A percentile compares a stretch with the other conserved stretches of the same genome.
phyloP scores from a whole-genome alignment of 2,797 vertebrate species.

The Epinephelus coioides region DNA sequence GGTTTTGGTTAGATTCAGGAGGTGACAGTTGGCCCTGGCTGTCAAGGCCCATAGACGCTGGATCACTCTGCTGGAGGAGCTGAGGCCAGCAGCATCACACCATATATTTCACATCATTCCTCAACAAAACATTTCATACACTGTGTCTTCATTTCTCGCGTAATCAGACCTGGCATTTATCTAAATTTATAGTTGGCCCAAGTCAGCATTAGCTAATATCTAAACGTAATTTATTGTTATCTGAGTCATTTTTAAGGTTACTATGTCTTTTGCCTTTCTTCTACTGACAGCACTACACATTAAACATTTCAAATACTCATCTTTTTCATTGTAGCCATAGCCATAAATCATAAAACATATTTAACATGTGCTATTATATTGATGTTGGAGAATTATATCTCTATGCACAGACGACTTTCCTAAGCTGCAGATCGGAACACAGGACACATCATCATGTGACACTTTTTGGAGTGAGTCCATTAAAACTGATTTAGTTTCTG shows the following conservation, averaged over 20 bases:
- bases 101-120: conserved; percentile 5
- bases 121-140: neutral
- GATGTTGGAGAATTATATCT: neutral
- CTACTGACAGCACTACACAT: neutral
- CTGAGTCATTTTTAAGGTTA: neutral
- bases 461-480: neutral
- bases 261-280: neutral
- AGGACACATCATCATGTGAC: neutral
- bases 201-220: neutral
- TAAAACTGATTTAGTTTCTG: neutral
- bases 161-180: neutral
- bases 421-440: neutral
- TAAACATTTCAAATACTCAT: neutral
- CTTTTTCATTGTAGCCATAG: neutral
- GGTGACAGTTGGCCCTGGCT: conserved; percentile 21
- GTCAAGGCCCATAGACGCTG: conserved; percentile 12
- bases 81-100: conserved; percentile 10
- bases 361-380: neutral
- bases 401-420: neutral
- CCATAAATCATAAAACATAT: neutral
- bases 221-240: neutral
- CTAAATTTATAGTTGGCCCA: neutral
- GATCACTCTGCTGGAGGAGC: conserved; percentile 12
- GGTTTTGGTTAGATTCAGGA: conserved; percentile 38
- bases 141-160: neutral